Evolutionary conservation across 2,888 invertebrate species (phyloP), one percentile per base, ranked within the genome.

Genomic region (Sinelater perroti): DNA sequence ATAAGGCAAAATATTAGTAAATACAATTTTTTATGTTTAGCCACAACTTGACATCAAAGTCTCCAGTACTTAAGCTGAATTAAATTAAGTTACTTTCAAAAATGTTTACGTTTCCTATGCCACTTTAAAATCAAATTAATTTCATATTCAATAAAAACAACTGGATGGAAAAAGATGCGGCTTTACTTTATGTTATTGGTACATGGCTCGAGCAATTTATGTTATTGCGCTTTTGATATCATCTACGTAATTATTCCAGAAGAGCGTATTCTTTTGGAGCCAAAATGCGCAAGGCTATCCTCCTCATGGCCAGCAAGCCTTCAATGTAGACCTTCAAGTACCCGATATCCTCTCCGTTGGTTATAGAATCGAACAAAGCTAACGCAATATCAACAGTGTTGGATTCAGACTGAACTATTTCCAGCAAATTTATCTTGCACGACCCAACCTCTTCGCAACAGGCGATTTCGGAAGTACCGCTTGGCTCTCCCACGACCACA

Each of bases 241-340:
- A n/a, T n/a, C n/a, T n/a, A n/a, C 10, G 11, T 42, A 8, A 4
- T 20, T 44, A 44, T 30, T 44, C 44, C 10, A 44, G 11, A 44
- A 44, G 44, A 11, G 11, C 17, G 31, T 38, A 54, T 17, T 17
- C 56, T 11, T 18, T 24, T 5, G 68, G 68, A n/a, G 66, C 62
- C 8, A 68, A 45, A 28, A 67, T 33, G n/a, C 59, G 57, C 13
- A 69, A 33, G 2, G 65, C 67, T 8, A 62, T 51, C 6, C 62
- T 64, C 38, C 72, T 63, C 63, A 71, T 64, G 5, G 70, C 67
- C 36, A 66, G 57, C 17, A 71, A 51, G 1, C 72, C 72, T 21
- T 49, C 51, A 16, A 72, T 53, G 3, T 47, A 45, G 10, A 72
- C 26, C 10, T 57, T 65, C 36, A 72, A 45, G 10, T 42, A 49